Base-by-base conservation (phyloP, 2,888 invertebrate species). In the Arrhopalites spinosus region DNA sequence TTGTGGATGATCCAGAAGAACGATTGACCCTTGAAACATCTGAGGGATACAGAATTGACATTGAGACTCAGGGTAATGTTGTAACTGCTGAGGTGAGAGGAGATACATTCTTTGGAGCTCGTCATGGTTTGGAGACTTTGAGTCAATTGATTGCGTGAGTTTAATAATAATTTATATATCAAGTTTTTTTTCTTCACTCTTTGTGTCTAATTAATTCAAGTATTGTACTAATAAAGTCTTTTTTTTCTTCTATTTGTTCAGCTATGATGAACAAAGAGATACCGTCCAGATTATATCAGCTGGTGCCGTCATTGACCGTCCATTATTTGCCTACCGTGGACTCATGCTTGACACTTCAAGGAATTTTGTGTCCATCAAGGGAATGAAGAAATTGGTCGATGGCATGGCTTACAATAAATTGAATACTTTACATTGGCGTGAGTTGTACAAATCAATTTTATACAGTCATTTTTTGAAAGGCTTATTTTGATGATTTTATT, bases 361-460 rank as follows among this genome's bases (percentile, higher is more conserved):
- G 50, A 97, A 97, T 85, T 98, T 90, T 84, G 89, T 93, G 82
- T 89, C 90, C 13, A 66, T 84, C 29, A 79, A 90, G 0, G 87
- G 90, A 0, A 91, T 94, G 77, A 90, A 92, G 83, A 87, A 89
- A 20, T 92, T 93, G 13, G 88, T 98, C 83, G 95, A 95, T 83
- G 95, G 90, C 0, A 96, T 97, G 95, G 91, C 93, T 0, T 90
- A 91, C 84, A 93, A 93, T 36, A 98, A 97, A 85, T 84, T 97
- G 83, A 98, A 97, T 85, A 92, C 93, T 0, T 93, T 98, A 87
- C 97, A 98, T 84, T 97, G 96, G 96, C n/a, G n/a, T n/a, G n/a
- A n/a, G n/a, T n/a, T n/a, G n/a, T n/a, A n/a, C n/a, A n/a, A n/a
- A n/a, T n/a, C n/a, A n/a, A n/a, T n/a, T n/a, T n/a, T n/a, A n/a